Percentiles rank a stretch among this genome's conserved stretches.
phyloP scores from a whole-genome alignment of 2,888 invertebrate genomes.

The Ectemnius continuus region DNA sequence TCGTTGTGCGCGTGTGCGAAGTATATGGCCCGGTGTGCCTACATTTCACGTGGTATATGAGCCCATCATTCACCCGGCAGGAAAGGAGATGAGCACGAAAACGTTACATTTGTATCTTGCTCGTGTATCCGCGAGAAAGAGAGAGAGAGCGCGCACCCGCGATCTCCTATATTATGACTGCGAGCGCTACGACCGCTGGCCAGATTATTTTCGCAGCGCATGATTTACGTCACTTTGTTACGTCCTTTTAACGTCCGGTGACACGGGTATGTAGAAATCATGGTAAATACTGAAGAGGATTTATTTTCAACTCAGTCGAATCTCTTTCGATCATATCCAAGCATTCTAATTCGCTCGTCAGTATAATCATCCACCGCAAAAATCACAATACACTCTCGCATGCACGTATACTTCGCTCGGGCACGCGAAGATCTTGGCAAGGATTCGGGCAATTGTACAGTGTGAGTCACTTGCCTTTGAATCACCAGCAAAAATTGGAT shows the following conservation, averaged over 20 bases:
- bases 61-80: slow-evolving; percentile 2
- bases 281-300: too few relatives aligned
- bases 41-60: slow-evolving; percentile 4
- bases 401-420: too few relatives aligned
- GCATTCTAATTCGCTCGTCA: too few relatives aligned
- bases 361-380: too few relatives aligned
- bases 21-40: background rate
- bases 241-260: background rate
- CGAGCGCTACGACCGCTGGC: background rate
- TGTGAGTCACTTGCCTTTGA: too few relatives aligned
- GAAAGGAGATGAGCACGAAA: slow-evolving; percentile 2
- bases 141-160: background rate
- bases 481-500: too few relatives aligned
- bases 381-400: too few relatives aligned
- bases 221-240: background rate
- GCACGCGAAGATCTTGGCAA: too few relatives aligned
- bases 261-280: background rate
- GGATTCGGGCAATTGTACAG: too few relatives aligned
- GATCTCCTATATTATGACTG: background rate
- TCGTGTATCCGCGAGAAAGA: background rate
- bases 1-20: background rate
- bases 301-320: too few relatives aligned
- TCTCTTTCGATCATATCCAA: too few relatives aligned
- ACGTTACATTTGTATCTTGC: slow-evolving; percentile 4
- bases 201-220: background rate